Evolutionary conservation across 2,888 invertebrate species (phyloP).

Genomic region (Nasonia oneida): DNA sequence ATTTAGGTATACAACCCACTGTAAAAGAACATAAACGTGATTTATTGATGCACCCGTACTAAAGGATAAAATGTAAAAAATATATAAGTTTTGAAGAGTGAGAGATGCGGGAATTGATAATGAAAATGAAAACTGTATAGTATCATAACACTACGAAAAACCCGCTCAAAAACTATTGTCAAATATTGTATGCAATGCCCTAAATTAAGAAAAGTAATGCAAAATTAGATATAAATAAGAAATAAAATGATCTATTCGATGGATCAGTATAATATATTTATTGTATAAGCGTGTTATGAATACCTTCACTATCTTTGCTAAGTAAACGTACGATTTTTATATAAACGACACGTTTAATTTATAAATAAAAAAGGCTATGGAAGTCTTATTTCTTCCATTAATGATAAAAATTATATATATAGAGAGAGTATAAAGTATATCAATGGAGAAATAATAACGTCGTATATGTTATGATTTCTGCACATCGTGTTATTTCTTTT

Average conservation of each 20-base stretch:
- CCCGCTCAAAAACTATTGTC: constrained; percentile 49
- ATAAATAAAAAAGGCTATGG: constrained; percentile 42
- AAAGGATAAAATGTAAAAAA: constrained; percentile 38
- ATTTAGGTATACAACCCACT: constrained; percentile 43
- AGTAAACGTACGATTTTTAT: constrained; percentile 51
- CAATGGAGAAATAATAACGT: constrained; percentile 24
- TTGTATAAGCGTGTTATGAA: constrained; percentile 52
- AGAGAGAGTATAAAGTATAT: constrained; percentile 35
- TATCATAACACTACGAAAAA: constrained; percentile 19
- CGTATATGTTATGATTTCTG: constrained; percentile 38
- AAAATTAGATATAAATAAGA: constrained; percentile 42
- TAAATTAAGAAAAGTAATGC: constrained; percentile 39
- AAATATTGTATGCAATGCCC: constrained; percentile 57
- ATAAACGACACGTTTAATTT: constrained; percentile 52
- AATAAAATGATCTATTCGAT: constrained; percentile 40
- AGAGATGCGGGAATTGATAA: constrained; percentile 31
- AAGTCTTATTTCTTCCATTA: constrained; percentile 55
- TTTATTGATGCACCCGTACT: background rate
- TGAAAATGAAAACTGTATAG: constrained; percentile 19
- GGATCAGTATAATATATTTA: constrained; percentile 53
- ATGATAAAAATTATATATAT: constrained; percentile 28
- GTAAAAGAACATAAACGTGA: background rate
- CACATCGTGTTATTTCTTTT: constrained; percentile 22
- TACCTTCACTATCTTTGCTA: constrained; percentile 46
- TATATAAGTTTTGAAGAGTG: constrained; percentile 19